These are phyloP conservation scores for Geococcyx californianus DNA, from an alignment of 2,113 vertebrate species.

Conservation along the genomic window DNA sequence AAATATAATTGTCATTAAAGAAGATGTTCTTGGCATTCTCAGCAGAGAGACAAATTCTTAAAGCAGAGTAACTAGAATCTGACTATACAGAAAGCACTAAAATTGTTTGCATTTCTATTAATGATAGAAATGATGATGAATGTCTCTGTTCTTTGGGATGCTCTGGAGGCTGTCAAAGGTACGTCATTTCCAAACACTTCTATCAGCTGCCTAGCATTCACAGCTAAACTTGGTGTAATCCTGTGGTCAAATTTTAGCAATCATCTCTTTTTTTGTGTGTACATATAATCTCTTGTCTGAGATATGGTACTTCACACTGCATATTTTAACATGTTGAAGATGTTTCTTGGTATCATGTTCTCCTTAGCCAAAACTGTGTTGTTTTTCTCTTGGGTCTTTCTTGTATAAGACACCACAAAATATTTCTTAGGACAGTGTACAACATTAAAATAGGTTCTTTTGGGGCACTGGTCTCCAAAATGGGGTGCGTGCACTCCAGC, in stretches of 20 bases:
- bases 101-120: background rate
- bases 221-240: background rate
- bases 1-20: background rate
- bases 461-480: background rate
- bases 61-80: background rate
- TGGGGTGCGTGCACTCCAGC: rapidly evolving
- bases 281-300: background rate
- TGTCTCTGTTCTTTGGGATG: background rate
- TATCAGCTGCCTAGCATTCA: background rate
- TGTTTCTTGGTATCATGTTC: background rate
- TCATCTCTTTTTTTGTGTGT: background rate
- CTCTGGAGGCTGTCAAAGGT: background rate
- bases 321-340: background rate
- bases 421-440: background rate
- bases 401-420: background rate
- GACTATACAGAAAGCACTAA: background rate
- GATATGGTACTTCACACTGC: background rate
- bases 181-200: background rate
- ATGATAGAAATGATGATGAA: background rate
- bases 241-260: background rate
- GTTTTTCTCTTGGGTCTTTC: background rate
- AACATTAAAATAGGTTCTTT: background rate
- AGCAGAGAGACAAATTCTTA: background rate
- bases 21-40: background rate
- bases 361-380: background rate